Percentiles rank a stretch among this genome's conserved stretches.
Conservation (phyloP, 1,140 invertebrate species). For the Medauroidea extradentata region DNA sequence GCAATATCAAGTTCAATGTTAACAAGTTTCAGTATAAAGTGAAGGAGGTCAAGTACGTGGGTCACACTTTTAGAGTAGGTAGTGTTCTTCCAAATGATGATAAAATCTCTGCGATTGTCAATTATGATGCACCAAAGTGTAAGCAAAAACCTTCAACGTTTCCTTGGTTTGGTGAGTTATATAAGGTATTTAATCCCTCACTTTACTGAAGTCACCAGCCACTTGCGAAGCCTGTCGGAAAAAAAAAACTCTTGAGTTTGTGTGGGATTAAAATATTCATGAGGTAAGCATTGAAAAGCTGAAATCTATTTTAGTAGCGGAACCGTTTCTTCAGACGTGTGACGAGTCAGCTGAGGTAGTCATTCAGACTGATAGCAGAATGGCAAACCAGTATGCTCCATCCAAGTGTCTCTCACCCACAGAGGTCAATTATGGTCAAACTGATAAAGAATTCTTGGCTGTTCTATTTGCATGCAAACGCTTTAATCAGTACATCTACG, state of each 20-base stretch:
- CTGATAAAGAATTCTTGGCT: slow-evolving; percentile 37
- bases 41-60: slow-evolving; percentile 32
- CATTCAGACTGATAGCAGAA: slow-evolving; percentile 32
- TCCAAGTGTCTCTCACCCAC: slow-evolving; percentile 31
- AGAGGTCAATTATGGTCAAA: slow-evolving; percentile 33
- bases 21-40: slow-evolving; percentile 32
- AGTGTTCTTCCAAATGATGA: slow-evolving; percentile 33
- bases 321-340: slow-evolving; percentile 24
- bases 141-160: slow-evolving; percentile 3
- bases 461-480: slow-evolving; percentile 29
- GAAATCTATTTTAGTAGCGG: slow-evolving; percentile 21
- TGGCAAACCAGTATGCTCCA: slow-evolving; percentile 33
- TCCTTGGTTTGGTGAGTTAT: not conserved
- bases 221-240: too few species aligned
- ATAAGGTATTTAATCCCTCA: too few species aligned
- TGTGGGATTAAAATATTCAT: too few species aligned
- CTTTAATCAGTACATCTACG: slow-evolving; percentile 35
- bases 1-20: slow-evolving; percentile 34
- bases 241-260: too few species aligned
- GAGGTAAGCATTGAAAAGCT: slow-evolving; percentile 8
- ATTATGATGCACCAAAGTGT: slow-evolving; percentile 33
- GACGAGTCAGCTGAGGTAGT: too few species aligned
- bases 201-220: too few species aligned
- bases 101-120: slow-evolving; percentile 37
- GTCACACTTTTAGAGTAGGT: slow-evolving; percentile 16